Percentiles rank a stretch among this genome's conserved stretches.
Conservation (phyloP, 2,113 vertebrate species). For the Hemiscyllium ocellatum region DNA sequence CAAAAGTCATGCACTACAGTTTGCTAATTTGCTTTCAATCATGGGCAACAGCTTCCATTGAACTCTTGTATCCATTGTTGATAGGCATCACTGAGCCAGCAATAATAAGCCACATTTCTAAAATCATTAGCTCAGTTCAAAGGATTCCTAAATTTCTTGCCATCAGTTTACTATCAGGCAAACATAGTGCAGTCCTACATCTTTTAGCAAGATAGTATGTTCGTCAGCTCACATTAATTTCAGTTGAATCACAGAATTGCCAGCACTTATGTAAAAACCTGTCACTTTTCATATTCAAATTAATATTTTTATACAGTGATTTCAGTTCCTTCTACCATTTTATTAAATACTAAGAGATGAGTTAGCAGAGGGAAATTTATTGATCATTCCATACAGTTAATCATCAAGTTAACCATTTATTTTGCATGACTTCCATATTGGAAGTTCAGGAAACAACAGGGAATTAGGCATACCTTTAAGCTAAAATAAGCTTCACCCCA, state of each 20-base stretch:
- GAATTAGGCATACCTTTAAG: background rate
- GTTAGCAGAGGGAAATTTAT: background rate
- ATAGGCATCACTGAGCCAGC: background rate
- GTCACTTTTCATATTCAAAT: constrained; percentile 12
- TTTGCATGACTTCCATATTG: background rate
- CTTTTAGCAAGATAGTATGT: background rate
- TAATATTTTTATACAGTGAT: background rate
- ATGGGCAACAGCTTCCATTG: background rate
- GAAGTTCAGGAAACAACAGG: background rate
- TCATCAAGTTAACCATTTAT: constrained; percentile 3
- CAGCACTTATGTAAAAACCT: constrained; percentile 18
- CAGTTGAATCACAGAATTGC: background rate
- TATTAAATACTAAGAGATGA: background rate
- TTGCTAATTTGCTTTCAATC: background rate
- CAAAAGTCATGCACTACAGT: constrained; percentile 5
- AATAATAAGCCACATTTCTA: background rate
- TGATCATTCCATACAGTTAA: background rate
- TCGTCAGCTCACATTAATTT: constrained; percentile 10
- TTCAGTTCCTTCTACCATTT: background rate
- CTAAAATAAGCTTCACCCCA: background rate
- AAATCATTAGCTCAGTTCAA: constrained; percentile 9
- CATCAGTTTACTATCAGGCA: background rate
- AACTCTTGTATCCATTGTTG: background rate
- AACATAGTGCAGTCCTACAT: background rate
- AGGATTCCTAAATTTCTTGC: background rate